phyloP scores from a whole-genome alignment of 2,113 vertebrate genomes.

The Electrona antarctica region DNA sequence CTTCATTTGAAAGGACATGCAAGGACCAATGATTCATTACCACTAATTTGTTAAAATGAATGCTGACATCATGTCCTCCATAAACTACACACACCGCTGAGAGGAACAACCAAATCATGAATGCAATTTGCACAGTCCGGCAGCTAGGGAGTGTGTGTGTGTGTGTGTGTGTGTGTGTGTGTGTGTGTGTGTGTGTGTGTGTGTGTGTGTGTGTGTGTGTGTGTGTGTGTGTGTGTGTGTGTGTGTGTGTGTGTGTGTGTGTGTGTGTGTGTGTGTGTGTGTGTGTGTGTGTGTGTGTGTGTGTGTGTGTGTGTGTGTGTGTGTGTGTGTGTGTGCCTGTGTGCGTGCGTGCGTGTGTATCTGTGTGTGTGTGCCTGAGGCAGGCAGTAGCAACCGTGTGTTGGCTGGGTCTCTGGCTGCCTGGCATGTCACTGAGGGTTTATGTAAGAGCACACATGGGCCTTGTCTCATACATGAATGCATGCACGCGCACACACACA shows the following conservation, averaged over 20 bases:
- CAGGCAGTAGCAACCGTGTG: constrained; percentile 48
- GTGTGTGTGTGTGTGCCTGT: background rate
- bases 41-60: constrained; percentile 2
- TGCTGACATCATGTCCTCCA: constrained; percentile 12
- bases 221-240: background rate
- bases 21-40: background rate
- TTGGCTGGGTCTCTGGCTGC: constrained; percentile 52
- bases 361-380: constrained; percentile 18
- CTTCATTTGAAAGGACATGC: constrained; percentile 11
- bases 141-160: constrained; percentile 16
- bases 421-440: constrained; percentile 56
- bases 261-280: background rate
- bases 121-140: constrained; percentile 29
- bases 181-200: constrained; percentile 3
- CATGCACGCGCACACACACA: background rate
- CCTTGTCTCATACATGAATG: background rate
- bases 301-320: constrained; percentile 30
- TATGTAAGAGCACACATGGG: constrained; percentile 55
- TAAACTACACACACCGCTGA: constrained; percentile 17
- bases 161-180: constrained; percentile 5
- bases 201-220: background rate
- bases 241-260: constrained; percentile 18
- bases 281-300: background rate
- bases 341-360: constrained; percentile 12
- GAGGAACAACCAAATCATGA: constrained; percentile 40